A percentile compares a stretch with the other conserved stretches of the same genome.
Conservation (phyloP, 2,113 vertebrate genomes). For the Ictalurus furcatus region DNA sequence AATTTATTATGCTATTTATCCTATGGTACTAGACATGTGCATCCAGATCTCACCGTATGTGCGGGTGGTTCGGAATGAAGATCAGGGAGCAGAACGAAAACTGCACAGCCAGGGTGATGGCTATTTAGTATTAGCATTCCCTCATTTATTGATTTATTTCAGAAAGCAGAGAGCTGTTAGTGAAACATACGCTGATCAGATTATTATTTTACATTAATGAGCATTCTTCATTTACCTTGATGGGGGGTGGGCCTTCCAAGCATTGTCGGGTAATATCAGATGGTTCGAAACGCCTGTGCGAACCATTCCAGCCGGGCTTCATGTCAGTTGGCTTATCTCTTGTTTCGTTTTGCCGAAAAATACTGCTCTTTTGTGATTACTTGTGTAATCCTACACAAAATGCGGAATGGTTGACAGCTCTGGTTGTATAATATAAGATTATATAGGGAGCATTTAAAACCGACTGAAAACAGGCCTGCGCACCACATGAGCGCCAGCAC, state of each 20-base stretch:
- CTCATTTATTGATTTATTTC: background rate
- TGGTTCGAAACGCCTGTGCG: background rate
- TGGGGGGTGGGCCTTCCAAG: background rate
- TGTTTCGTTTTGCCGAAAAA: background rate
- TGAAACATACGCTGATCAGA: background rate
- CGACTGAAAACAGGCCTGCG: background rate
- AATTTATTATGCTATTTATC: background rate
- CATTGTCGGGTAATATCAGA: background rate
- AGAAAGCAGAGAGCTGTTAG: background rate
- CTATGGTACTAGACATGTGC: background rate
- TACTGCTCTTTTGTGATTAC: background rate
- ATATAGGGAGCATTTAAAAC: background rate
- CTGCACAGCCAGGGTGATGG: background rate
- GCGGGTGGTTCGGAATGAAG: background rate
- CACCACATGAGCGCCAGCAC: background rate
- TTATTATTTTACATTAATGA: background rate
- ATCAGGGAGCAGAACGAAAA: background rate
- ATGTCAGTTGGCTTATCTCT: background rate
- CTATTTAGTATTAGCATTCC: background rate
- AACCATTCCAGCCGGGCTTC: background rate
- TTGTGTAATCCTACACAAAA: background rate
- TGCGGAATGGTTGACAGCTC: background rate
- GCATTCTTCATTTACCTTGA: background rate
- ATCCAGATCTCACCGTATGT: background rate
- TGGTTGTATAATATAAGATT: background rate